These are phyloP conservation scores for Pardalotus punctatus DNA, from an alignment of 2,113 vertebrate genomes.

Conservation along the genomic window DNA sequence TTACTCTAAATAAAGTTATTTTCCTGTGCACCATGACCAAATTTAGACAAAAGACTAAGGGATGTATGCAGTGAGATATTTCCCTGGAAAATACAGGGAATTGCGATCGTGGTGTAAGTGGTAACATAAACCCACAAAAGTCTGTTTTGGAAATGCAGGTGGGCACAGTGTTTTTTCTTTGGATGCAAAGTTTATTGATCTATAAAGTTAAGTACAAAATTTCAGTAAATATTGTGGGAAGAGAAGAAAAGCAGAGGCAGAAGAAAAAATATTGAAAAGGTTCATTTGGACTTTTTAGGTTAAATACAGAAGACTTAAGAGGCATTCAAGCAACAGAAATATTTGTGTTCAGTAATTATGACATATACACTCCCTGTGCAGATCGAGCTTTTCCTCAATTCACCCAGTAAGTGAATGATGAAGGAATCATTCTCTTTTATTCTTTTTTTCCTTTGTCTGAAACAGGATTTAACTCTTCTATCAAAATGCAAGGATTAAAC, in stretches of 20 bases:
- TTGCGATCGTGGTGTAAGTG: not conserved
- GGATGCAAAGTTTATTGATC: not conserved
- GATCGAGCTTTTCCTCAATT: not conserved
- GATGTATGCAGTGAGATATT: not conserved
- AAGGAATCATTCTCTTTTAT: not conserved
- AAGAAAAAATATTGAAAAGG: not conserved
- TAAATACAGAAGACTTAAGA: not conserved
- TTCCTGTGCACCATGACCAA: not conserved
- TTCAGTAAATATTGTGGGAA: not conserved
- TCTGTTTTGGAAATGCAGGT: not conserved
- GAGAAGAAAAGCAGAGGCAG: not conserved
- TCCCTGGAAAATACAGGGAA: not conserved
- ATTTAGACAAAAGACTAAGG: not conserved
- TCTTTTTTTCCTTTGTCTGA: not conserved
- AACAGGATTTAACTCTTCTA: not conserved
- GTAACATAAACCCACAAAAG: not conserved
- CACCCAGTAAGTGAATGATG: not conserved
- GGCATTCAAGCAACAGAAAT: not conserved
- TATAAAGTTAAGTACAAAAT: not conserved
- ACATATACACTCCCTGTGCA: not conserved
- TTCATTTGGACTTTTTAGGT: not conserved
- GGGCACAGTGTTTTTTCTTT: not conserved
- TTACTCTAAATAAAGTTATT: not conserved
- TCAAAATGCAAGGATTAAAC: not conserved
- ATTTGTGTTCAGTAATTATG: not conserved